Evolutionary conservation across 2,797 vertebrate genomes (phyloP).

Genomic region (Channallabes apus): DNA sequence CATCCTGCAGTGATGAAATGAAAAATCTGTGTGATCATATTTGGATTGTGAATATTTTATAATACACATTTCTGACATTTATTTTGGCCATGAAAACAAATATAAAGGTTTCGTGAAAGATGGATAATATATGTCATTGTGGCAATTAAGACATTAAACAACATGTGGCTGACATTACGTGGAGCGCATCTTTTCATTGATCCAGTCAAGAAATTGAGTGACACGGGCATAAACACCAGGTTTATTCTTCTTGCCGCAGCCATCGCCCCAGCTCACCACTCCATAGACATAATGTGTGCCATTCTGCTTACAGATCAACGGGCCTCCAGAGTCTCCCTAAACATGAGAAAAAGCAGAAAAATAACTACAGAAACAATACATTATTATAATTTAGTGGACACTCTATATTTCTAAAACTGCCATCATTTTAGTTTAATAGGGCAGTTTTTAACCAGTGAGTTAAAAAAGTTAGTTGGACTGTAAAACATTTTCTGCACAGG

Average conservation of each 20-base stretch:
- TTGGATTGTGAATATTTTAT: background rate
- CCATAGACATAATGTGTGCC: constrained; percentile 73
- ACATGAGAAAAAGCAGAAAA: background rate
- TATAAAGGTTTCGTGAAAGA: background rate
- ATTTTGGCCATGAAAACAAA: background rate
- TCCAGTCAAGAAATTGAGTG: constrained; percentile 76
- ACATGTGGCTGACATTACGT: background rate
- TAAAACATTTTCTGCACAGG: no score
- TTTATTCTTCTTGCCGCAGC: constrained; percentile 77
- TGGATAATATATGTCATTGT: background rate
- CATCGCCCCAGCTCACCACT: constrained; percentile 85
- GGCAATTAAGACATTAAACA: background rate
- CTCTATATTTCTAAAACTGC: background rate
- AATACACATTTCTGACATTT: background rate
- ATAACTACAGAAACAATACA: background rate
- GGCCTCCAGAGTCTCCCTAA: constrained; percentile 88
- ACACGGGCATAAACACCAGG: constrained; percentile 84
- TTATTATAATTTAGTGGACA: background rate
- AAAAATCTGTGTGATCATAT: background rate
- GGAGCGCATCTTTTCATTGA: constrained; percentile 65
- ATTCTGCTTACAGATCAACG: constrained; percentile 76
- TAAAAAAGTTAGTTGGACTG: no score
- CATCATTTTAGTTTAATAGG: background rate
- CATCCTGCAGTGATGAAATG: background rate
- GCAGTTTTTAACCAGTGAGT: background rate